Evolutionary conservation across 2,888 invertebrate species (phyloP).

Genomic region (Bombyx huttoni): DNA sequence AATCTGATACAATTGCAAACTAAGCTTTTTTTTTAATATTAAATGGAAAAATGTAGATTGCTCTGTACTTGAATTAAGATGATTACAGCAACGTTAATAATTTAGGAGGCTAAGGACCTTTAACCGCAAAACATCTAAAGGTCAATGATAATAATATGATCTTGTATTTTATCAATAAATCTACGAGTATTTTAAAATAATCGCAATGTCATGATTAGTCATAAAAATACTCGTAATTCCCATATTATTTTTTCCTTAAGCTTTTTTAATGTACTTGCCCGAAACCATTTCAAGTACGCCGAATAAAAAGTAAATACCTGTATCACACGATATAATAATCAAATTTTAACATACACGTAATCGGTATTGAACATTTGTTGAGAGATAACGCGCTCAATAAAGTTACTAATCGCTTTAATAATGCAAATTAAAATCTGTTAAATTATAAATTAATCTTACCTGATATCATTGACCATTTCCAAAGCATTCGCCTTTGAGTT

Average conservation of each 20-base stretch:
- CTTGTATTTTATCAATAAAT: not conserved
- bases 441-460: conserved; percentile 32
- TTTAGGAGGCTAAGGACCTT: not conserved
- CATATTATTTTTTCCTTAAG: not conserved
- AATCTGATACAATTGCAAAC: no score
- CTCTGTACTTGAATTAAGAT: not conserved
- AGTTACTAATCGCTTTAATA: no score
- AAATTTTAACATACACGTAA: no score
- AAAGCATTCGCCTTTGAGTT: conserved; percentile 86
- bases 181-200: not conserved
- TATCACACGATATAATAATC: no score
- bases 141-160: not conserved
- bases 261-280: not conserved
- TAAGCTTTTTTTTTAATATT: no score
- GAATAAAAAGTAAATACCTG: no score
- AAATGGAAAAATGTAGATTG: no score
- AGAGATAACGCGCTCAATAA: no score
- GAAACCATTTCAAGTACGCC: no score
- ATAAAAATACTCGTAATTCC: not conserved
- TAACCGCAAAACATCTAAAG: not conserved
- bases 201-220: not conserved
- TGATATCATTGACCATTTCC: conserved; percentile 90
- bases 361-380: no score
- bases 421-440: no score
- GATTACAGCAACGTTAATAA: not conserved